A percentile compares a stretch with the other conserved stretches of the same genome.
phyloP scores from a whole-genome alignment of 2,797 vertebrate species.

The Phrynocephalus vlangalii region DNA sequence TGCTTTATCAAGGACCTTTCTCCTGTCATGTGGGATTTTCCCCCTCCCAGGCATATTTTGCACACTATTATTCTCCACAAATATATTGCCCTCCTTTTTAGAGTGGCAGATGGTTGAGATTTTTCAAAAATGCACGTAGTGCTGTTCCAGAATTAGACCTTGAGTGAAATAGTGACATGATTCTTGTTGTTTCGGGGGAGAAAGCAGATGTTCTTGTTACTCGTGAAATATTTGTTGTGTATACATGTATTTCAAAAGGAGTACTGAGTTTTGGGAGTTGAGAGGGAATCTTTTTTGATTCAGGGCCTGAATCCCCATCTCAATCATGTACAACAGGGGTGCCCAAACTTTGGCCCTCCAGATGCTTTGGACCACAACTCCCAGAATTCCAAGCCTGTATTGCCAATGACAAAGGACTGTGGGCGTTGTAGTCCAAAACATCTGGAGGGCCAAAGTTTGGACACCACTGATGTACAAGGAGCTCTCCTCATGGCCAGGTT shows the following conservation, averaged over 20 bases:
- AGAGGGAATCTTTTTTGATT: background rate
- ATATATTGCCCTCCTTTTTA: constrained; percentile 74
- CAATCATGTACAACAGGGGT: background rate
- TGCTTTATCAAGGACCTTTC: constrained; percentile 76
- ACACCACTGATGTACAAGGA: too few relatives aligned
- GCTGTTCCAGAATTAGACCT: constrained; percentile 77
- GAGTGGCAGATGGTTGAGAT: constrained; percentile 67
- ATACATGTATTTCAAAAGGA: constrained; percentile 15
- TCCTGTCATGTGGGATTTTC: constrained; percentile 69
- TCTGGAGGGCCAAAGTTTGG: too few relatives aligned
- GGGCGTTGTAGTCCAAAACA: too few relatives aligned
- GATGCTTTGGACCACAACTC: too few relatives aligned
- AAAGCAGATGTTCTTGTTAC: constrained; percentile 77
- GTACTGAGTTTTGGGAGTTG: background rate
- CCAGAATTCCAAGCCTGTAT: too few relatives aligned
- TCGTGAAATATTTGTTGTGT: constrained; percentile 59
- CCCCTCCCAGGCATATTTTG: constrained; percentile 76
- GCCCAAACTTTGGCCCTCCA: too few relatives aligned
- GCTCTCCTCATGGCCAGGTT: too few relatives aligned
- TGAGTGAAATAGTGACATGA: constrained; percentile 74
- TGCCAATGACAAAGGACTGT: too few relatives aligned
- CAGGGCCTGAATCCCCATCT: background rate
- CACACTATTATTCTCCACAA: constrained; percentile 78
- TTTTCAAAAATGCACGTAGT: constrained; percentile 63
- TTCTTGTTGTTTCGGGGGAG: constrained; percentile 37